A percentile compares a stretch with the other conserved stretches of the same genome.
Conservation (phyloP, 2,797 vertebrate species). For the Pangasius mekongensis region DNA sequence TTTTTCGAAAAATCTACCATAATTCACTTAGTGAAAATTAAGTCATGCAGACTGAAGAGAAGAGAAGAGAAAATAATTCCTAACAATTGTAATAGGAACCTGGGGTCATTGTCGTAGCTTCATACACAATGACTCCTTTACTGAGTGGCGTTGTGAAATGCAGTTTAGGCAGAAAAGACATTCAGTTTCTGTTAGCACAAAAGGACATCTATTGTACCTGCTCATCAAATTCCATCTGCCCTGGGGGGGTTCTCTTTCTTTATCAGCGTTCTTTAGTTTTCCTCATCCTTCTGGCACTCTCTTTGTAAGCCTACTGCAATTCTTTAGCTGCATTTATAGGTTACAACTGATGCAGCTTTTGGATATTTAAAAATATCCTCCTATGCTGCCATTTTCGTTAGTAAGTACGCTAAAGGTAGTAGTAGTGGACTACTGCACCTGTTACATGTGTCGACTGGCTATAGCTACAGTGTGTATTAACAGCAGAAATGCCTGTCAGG, state of each 20-base stretch:
- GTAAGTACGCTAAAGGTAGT: neutral
- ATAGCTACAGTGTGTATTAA: neutral
- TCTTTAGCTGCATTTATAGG: neutral
- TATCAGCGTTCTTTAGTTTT: neutral
- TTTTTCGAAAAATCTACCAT: neutral
- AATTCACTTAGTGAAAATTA: neutral
- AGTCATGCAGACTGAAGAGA: neutral
- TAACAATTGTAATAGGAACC: constrained; percentile 9
- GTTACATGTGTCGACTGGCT: neutral
- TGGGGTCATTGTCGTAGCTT: neutral
- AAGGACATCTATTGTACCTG: neutral
- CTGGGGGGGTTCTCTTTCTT: neutral
- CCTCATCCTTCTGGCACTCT: neutral
- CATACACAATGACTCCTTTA: neutral
- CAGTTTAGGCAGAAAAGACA: neutral
- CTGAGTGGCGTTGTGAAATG: neutral
- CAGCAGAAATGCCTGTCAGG: neutral
- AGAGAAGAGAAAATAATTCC: neutral
- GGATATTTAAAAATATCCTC: neutral
- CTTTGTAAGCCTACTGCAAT: neutral
- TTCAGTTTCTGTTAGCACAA: neutral
- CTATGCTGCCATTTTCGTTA: neutral
- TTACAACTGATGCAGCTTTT: neutral
- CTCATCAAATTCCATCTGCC: neutral
- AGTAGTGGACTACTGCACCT: neutral